These are phyloP conservation scores for Acromyrmex heyeri DNA, from an alignment of 1,140 invertebrate genomes.

Conservation along the genomic window DNA sequence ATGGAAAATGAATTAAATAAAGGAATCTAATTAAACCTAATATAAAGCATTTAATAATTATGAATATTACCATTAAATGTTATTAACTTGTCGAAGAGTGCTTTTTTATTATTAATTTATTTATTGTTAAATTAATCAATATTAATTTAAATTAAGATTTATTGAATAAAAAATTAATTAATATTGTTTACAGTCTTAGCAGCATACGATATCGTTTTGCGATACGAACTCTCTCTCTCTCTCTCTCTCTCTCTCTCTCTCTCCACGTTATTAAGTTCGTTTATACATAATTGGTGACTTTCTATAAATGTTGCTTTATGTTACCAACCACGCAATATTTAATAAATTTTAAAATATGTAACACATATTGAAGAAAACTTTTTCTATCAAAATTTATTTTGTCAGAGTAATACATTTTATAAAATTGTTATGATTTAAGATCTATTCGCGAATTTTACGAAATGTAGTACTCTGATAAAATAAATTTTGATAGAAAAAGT, in stretches of 20 bases:
- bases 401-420: not conserved
- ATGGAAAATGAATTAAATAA: constrained; percentile 18
- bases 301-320: not conserved
- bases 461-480: no score
- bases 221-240: no score
- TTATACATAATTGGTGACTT: not conserved
- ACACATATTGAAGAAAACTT: not conserved
- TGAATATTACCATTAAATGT: not conserved
- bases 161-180: no score
- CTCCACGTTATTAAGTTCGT: no score
- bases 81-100: not conserved
- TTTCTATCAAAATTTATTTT: not conserved
- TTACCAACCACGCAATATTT: not conserved
- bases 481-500: no score
- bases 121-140: not conserved
- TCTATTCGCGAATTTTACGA: no score
- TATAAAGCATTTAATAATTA: constrained; percentile 36
- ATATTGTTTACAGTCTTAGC: no score
- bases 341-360: not conserved
- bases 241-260: no score
- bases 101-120: constrained; percentile 15
- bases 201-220: no score
- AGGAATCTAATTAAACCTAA: constrained; percentile 5
- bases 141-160: not conserved
- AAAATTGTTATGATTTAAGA: not conserved